These are phyloP conservation scores for Scaptomyza graminum DNA, from an alignment of 1,140 invertebrate genomes.

Conservation along the genomic window DNA sequence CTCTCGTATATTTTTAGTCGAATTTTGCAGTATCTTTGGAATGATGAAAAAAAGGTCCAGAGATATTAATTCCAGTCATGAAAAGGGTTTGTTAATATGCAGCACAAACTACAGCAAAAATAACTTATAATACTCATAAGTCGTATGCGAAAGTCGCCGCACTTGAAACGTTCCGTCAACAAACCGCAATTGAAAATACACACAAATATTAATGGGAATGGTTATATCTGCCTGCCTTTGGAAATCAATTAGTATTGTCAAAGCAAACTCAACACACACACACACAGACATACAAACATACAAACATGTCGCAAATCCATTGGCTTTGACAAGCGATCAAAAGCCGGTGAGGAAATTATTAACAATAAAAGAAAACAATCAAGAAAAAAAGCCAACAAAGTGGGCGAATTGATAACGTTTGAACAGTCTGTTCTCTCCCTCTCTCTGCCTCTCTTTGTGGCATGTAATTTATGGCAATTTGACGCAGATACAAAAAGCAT, in stretches of 20 bases:
- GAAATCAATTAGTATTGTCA: constrained; percentile 74
- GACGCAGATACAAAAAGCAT: constrained; percentile 28
- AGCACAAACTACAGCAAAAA: constrained; percentile 26
- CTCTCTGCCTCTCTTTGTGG: too few species aligned
- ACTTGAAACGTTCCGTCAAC: constrained; percentile 37
- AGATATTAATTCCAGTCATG: not conserved
- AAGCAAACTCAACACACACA: constrained; percentile 29
- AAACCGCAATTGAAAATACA: constrained; percentile 49
- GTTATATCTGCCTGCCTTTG: not conserved
- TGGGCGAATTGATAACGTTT: constrained; percentile 65
- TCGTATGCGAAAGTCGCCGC: constrained; percentile 31
- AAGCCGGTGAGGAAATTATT: not conserved
- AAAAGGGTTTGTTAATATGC: constrained; percentile 42
- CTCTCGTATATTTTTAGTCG: too few species aligned
- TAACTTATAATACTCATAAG: constrained; percentile 27
- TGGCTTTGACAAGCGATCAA: constrained; percentile 48
- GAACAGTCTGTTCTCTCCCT: constrained; percentile 1
- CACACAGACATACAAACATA: not conserved
- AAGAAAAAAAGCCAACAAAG: constrained; percentile 39
- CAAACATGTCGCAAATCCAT: constrained; percentile 15
- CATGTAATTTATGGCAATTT: constrained; percentile 26
- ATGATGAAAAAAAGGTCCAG: not conserved
- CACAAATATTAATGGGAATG: constrained; percentile 5
- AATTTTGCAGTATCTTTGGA: too few species aligned
- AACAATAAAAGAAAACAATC: too few species aligned